Conservation (phyloP, 2,113 vertebrate species). For the Pterophyllum scalare region DNA sequence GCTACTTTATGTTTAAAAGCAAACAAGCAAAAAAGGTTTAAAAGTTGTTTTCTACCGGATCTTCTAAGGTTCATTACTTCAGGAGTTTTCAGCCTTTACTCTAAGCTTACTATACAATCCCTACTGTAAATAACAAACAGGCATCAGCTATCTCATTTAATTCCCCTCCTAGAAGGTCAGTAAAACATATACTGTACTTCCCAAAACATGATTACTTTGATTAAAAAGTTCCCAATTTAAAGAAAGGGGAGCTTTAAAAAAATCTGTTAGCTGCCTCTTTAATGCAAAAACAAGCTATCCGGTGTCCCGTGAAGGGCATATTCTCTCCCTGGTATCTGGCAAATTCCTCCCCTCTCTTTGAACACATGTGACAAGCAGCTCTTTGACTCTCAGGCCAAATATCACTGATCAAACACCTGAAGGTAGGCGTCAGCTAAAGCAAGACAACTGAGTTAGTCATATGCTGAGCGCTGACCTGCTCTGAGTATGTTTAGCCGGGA, state of each 20-base stretch:
- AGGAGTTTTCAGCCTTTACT: background rate
- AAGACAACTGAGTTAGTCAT: conserved; percentile 67
- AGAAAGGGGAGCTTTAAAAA: background rate
- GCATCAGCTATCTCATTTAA: background rate
- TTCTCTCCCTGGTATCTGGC: conserved; percentile 52
- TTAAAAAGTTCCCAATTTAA: background rate
- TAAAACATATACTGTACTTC: background rate
- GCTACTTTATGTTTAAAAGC: background rate
- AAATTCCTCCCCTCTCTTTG: conserved; percentile 68
- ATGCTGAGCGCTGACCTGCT: conserved; percentile 49
- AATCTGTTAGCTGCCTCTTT: conserved; percentile 19
- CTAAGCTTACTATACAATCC: background rate
- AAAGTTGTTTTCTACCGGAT: background rate
- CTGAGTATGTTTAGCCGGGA: conserved; percentile 57
- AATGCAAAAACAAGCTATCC: conserved; percentile 45
- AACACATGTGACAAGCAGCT: conserved; percentile 63
- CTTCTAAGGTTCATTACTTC: too few species aligned
- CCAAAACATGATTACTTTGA: background rate
- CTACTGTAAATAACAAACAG: background rate
- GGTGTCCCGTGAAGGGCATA: conserved; percentile 49
- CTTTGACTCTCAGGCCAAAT: conserved; percentile 63
- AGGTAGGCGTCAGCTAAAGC: conserved; percentile 62
- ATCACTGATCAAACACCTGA: conserved; percentile 68
- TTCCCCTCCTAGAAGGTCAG: background rate
- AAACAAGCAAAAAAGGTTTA: background rate